Evolutionary conservation across 2,797 vertebrate species (phyloP).

Genomic region (Hyperoplus immaculatus): DNA sequence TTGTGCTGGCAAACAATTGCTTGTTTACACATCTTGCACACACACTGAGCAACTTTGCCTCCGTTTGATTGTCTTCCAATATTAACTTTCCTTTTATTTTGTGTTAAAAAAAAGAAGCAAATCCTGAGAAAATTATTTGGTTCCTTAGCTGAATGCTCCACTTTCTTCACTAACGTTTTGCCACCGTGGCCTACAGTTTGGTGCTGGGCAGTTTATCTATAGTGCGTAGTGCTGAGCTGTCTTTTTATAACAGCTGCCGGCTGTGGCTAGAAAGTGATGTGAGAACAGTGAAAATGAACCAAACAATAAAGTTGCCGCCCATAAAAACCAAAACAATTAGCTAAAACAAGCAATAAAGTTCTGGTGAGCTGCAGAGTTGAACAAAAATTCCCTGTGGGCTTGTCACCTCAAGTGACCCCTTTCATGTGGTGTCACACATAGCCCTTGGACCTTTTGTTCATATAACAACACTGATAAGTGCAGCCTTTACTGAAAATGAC

Average conservation of each 20-base stretch:
- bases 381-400: slow-evolving; percentile 23
- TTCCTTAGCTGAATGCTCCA: slow-evolving; percentile 2
- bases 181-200: slow-evolving; percentile 6
- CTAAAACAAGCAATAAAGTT: slow-evolving; percentile 51
- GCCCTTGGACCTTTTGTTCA: not conserved
- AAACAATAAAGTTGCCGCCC: slow-evolving; percentile 46
- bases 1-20: not conserved
- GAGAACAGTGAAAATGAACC: slow-evolving; percentile 11
- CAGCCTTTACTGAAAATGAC: slow-evolving; percentile 8
- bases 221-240: not conserved
- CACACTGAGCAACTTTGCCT: not conserved
- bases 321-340: slow-evolving; percentile 60
- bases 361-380: slow-evolving; percentile 11
- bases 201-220: not conserved
- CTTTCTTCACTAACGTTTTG: not conserved
- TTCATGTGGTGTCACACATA: slow-evolving; percentile 1
- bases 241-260: slow-evolving; percentile 29
- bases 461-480: slow-evolving; percentile 27
- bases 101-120: not conserved
- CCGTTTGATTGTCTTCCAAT: not conserved
- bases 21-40: not conserved
- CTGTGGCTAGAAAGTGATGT: slow-evolving; percentile 29
- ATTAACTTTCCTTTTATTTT: not conserved
- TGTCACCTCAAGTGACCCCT: slow-evolving; percentile 1
- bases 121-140: not conserved